Conservation (phyloP, 2,113 vertebrate species). For the Phainopepla nitens region DNA sequence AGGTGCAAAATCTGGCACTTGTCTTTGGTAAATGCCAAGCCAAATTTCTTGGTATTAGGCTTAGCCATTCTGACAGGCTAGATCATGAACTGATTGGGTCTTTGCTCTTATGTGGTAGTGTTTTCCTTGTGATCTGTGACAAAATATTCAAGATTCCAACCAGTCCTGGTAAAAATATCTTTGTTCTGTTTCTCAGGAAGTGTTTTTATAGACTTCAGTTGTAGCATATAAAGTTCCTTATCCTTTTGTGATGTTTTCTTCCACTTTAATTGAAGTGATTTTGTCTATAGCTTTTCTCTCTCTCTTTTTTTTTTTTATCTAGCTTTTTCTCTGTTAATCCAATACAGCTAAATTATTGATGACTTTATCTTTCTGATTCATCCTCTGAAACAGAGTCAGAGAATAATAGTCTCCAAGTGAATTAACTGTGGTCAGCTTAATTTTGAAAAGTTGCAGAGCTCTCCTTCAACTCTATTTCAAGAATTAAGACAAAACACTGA, state of each 20-base stretch:
- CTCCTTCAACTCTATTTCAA: not conserved
- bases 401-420: not conserved
- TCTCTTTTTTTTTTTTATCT: not conserved
- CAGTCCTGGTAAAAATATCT: not conserved
- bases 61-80: not conserved
- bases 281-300: not conserved
- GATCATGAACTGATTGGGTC: not conserved
- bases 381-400: not conserved
- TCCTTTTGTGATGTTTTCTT: not conserved
- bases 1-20: not conserved
- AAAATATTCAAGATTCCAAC: not conserved
- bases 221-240: not conserved
- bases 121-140: not conserved
- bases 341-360: not conserved
- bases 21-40: not conserved
- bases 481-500: not conserved
- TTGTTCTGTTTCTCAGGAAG: not conserved
- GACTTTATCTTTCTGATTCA: not conserved
- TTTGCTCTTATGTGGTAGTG: not conserved
- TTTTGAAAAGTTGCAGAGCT: not conserved
- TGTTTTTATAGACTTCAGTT: not conserved
- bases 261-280: not conserved
- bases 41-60: not conserved
- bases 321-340: not conserved
- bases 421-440: not conserved